phyloP scores from a whole-genome alignment of 2,113 vertebrate genomes.

The Zingel zingel region DNA sequence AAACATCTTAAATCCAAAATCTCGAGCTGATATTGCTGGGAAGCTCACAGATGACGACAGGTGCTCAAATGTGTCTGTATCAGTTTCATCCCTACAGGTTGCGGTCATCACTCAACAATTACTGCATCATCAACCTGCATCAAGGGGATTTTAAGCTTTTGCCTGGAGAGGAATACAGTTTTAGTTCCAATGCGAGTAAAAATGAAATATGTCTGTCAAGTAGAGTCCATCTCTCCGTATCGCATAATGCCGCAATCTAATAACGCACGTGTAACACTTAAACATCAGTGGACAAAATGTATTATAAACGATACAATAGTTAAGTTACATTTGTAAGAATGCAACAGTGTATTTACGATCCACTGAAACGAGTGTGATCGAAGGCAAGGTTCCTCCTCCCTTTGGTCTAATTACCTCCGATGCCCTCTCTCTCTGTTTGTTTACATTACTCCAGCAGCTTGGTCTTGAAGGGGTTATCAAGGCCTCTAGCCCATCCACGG shows the following conservation, averaged over 20 bases:
- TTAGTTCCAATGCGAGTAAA: slow-evolving; percentile 15
- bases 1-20: slow-evolving; percentile 64
- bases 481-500: slow-evolving; percentile 83
- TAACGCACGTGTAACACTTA: slow-evolving; percentile 39
- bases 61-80: slow-evolving; percentile 55
- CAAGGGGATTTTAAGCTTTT: slow-evolving; percentile 17
- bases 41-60: slow-evolving; percentile 64
- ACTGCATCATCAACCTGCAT: slow-evolving; percentile 47
- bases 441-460: slow-evolving; percentile 81
- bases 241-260: slow-evolving; percentile 68
- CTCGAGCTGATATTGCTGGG: slow-evolving; percentile 57
- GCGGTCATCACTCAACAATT: slow-evolving; percentile 66
- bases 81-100: slow-evolving; percentile 68
- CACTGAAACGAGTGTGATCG: slow-evolving; percentile 44
- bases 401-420: slow-evolving; percentile 82
- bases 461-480: slow-evolving; percentile 80
- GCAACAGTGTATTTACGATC: slow-evolving; percentile 20
- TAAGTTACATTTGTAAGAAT: slow-evolving; percentile 3
- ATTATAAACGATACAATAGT: slow-evolving; percentile 45
- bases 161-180: background rate
- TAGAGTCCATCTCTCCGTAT: slow-evolving; percentile 47
- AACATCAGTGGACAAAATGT: slow-evolving; percentile 71
- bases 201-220: slow-evolving; percentile 21
- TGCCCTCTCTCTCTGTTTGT: slow-evolving; percentile 83
- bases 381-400: slow-evolving; percentile 52